Conservation (phyloP, 2,797 vertebrate species). For the Coregonus suidteri region DNA sequence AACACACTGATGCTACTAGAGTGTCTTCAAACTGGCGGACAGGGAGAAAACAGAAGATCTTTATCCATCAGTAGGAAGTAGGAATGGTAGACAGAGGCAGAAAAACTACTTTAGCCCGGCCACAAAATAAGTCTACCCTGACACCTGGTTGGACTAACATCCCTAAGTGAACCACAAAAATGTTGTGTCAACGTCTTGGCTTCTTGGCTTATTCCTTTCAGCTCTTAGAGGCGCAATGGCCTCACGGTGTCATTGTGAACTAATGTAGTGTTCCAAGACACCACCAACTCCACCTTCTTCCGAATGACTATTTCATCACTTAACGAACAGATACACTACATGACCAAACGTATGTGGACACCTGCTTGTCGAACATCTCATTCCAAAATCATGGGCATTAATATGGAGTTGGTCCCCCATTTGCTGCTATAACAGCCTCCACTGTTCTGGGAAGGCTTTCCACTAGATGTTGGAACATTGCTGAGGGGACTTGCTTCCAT, state of each 20-base stretch:
- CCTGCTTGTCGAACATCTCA: no score
- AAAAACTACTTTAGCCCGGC: slow-evolving; percentile 52
- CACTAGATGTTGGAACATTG: no score
- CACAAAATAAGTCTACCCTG: slow-evolving; percentile 28
- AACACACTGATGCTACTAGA: slow-evolving; percentile 60
- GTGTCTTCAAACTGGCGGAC: slow-evolving; percentile 44
- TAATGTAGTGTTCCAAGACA: background rate
- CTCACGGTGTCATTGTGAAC: background rate
- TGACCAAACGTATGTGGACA: no score
- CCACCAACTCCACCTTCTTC: background rate
- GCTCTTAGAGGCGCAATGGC: background rate
- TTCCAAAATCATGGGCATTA: no score
- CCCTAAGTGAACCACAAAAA: slow-evolving; percentile 30
- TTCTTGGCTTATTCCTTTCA: background rate
- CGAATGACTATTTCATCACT: background rate
- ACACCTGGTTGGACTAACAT: slow-evolving; percentile 30
- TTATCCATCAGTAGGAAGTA: slow-evolving; percentile 49
- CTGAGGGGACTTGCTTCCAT: no score
- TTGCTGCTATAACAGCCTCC: no score
- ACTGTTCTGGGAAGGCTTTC: no score
- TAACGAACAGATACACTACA: background rate
- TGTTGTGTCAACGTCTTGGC: slow-evolving; percentile 35
- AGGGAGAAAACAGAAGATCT: slow-evolving; percentile 44
- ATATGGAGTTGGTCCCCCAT: no score
- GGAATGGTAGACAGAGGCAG: slow-evolving; percentile 27